A percentile compares a stretch with the other conserved stretches of the same genome.
Evolutionary conservation across 2,888 invertebrate species (phyloP).

Genomic region (Leucozona laternaria): DNA sequence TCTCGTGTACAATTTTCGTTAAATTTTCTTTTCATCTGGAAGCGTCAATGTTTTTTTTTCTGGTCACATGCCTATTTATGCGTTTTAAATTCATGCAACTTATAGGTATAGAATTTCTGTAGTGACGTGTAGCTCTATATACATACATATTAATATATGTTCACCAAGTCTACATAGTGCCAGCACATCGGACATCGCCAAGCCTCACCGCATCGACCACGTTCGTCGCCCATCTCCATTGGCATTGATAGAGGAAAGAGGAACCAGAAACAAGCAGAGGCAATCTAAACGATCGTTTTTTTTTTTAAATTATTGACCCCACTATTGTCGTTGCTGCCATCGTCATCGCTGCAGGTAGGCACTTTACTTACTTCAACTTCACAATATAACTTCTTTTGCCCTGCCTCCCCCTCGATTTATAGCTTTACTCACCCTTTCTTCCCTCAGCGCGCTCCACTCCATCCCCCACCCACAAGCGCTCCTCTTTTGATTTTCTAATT

Average conservation of each 20-base stretch:
- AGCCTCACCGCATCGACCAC: constrained; percentile 15
- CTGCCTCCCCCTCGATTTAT: constrained; percentile 9
- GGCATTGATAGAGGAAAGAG: constrained; percentile 8
- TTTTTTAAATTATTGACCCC: constrained; percentile 77
- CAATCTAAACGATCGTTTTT: constrained; percentile 69
- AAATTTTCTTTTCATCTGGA: constrained; percentile 18
- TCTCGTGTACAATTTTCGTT: constrained; percentile 51
- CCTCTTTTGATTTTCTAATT: constrained; percentile 71
- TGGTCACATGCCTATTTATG: constrained; percentile 21
- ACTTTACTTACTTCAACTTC: constrained; percentile 58
- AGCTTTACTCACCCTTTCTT: not conserved
- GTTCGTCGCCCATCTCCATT: constrained; percentile 1
- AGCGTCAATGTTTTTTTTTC: constrained; percentile 58
- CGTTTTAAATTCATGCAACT: constrained; percentile 46
- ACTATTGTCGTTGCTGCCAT: constrained; percentile 69
- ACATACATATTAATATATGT: not conserved
- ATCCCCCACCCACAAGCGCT: constrained; percentile 17
- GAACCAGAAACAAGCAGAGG: constrained; percentile 42
- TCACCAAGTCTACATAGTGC: constrained; percentile 29
- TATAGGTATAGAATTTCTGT: constrained; percentile 49
- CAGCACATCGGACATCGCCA: constrained; percentile 37
- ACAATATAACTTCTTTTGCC: constrained; percentile 40
- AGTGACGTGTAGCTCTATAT: constrained; percentile 51
- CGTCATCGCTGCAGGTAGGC: constrained; percentile 72
- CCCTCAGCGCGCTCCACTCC: not conserved